Base-by-base conservation (phyloP, 2,888 invertebrate genomes). In the Melieria picta region DNA sequence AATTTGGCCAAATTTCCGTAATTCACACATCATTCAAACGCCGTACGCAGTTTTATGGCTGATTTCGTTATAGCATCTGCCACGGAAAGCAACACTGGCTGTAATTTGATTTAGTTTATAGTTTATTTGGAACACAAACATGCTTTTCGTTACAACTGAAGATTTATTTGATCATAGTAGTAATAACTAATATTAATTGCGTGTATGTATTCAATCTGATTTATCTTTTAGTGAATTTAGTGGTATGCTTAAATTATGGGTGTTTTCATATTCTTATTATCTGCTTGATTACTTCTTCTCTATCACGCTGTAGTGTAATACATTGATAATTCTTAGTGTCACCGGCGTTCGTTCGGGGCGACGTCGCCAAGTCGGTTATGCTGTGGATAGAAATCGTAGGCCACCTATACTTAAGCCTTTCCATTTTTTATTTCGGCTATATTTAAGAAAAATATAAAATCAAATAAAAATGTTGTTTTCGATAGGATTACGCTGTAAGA, bases 401-500 rank as follows among this genome's bases (percentile, higher is more conserved):
- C 45, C 62, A 64, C 62, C 58, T 56, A 58, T 55, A 52, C 63
- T 73, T 71, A 74, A 48, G 72, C 72, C 69, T 74, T 75, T 50
- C 71, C 67, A 69, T 72, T 75, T 69, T 75, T 75, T 65, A 74
- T 73, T 75, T 76, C 76, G 72, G 71, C 75, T 76, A 72, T 58
- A 73, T 72, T 70, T 71, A 67, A 65, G 65, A 65, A 72, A 71
- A 71, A 68, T 42, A 74, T 67, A 67, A 58, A 67, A 61, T 61
- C 50, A 67, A 67, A 61, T 67, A 52, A 66, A 69, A 61, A 62
- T 71, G 71, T 72, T 71, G 72, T 58, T 72, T 71, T 52, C 80
- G 75, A 74, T 73, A 74, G 80, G 82, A 83, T 84, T 84, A 84
- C 85, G 84, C 84, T 84, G 81, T 68, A 80, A 82, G 65, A 79